Evolutionary conservation across 2,888 invertebrate genomes (phyloP).

Genomic region (Drosophila seclusa): DNA sequence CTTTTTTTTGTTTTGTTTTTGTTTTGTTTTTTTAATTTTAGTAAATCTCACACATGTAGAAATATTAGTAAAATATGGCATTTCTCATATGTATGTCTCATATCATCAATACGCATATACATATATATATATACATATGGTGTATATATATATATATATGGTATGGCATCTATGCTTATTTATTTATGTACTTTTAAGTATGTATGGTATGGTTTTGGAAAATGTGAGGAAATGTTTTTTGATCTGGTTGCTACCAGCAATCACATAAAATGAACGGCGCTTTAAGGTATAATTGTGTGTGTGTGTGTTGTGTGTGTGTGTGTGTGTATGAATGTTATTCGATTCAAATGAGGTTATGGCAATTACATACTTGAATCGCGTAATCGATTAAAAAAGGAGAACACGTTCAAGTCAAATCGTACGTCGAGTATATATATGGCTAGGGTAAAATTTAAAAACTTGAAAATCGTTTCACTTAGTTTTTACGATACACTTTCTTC

Average conservation of each 20-base stretch:
- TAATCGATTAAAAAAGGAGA: conserved; percentile 14
- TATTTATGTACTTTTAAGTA: conserved; percentile 17
- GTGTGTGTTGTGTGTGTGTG: conserved; percentile 5
- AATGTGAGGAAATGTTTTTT: conserved; percentile 56
- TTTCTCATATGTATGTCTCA: conserved; percentile 65
- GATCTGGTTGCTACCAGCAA: conserved; percentile 73
- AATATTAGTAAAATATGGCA: conserved; percentile 75
- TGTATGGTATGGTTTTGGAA: conserved; percentile 40
- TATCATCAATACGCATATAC: conserved; percentile 48
- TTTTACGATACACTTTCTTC: conserved; percentile 19
- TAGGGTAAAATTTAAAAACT: conserved; percentile 16
- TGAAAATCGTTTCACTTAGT: conserved; percentile 24
- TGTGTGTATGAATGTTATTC: conserved; percentile 26
- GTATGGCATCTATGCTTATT: conserved; percentile 4
- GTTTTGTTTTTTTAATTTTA: conserved; percentile 42
- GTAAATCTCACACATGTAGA: conserved; percentile 76
- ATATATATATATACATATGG: conserved; percentile 4
- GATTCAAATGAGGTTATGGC: conserved; percentile 58
- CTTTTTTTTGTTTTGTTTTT: conserved; percentile 45
- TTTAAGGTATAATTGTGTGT: conserved; percentile 49
- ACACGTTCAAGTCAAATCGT: conserved; percentile 22
- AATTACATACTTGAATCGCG: conserved; percentile 30
- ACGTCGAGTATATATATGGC: conserved; percentile 8
- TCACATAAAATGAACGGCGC: conserved; percentile 80
- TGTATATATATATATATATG: background rate